These are phyloP conservation scores for Lasioglossum zephyrum DNA, from an alignment of 2,888 invertebrate genomes.

Conservation along the genomic window DNA sequence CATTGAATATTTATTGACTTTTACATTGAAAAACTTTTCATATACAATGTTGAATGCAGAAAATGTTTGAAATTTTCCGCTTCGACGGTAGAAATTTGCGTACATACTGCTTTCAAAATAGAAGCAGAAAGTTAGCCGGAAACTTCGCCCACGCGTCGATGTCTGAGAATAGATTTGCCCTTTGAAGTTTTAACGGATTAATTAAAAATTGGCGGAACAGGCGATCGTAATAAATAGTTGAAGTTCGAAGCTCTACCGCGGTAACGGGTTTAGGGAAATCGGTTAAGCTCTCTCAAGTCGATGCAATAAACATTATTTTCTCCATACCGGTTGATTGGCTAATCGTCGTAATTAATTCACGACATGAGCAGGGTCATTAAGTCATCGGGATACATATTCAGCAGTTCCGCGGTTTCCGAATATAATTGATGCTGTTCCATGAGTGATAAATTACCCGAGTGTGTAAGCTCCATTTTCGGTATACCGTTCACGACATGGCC, in stretches of 20 bases:
- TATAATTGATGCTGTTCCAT: constrained; percentile 31
- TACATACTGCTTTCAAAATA: not conserved
- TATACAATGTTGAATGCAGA: not conserved
- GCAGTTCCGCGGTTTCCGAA: not conserved
- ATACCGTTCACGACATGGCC: constrained; percentile 9
- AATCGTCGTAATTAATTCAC: constrained; percentile 31
- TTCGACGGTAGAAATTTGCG: not conserved
- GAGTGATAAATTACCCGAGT: constrained; percentile 40
- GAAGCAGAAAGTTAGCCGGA: not conserved
- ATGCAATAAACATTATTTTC: not conserved
- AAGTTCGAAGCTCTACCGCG: not conserved
- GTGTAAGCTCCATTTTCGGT: constrained; percentile 30
- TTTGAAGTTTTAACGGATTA: not conserved
- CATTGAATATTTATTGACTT: not conserved
- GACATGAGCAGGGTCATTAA: not conserved
- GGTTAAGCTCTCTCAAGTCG: not conserved
- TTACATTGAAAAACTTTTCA: not conserved
- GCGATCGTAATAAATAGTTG: not conserved
- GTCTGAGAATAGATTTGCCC: not conserved
- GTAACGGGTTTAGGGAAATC: not conserved
- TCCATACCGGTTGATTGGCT: not conserved
- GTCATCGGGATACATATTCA: constrained; percentile 27
- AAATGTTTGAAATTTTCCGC: not conserved
- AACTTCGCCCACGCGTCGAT: not conserved
- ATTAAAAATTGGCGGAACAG: not conserved